Conservation (phyloP, 2,113 vertebrate species). For the Cacatua alba region DNA sequence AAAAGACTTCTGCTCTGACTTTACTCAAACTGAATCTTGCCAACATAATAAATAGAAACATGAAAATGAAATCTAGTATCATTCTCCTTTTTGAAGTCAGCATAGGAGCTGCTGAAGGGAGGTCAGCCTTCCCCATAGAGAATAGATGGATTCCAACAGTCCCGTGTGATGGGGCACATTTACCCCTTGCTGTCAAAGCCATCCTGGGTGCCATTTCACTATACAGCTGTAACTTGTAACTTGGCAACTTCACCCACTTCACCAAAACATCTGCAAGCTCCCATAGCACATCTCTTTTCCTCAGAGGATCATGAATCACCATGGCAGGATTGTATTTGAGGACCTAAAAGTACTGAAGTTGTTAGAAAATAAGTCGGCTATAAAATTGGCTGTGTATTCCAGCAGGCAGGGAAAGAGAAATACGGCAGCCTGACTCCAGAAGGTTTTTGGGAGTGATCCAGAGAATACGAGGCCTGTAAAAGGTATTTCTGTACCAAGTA, state of each 20-base stretch:
- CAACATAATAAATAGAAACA: not conserved
- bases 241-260: not conserved
- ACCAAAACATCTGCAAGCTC: slow-evolving; percentile 11
- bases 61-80: not conserved
- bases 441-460: not conserved
- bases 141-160: not conserved
- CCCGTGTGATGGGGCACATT: fast-evolving
- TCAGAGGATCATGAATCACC: not conserved
- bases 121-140: not conserved
- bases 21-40: not conserved
- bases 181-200: not conserved
- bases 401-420: not conserved
- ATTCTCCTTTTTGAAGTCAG: not conserved
- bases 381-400: not conserved
- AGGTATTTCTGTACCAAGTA: slow-evolving; percentile 2
- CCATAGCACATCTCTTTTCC: not conserved
- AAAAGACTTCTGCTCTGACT: not conserved
- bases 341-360: not conserved
- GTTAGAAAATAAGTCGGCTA: slow-evolving; percentile 42
- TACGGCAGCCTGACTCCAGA: not conserved
- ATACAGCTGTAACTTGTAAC: not conserved
- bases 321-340: slow-evolving; percentile 17
- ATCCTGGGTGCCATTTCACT: not conserved
- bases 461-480: not conserved
- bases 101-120: not conserved